Evolutionary conservation across 2,113 vertebrate genomes (phyloP).

Genomic region (Anguilla japonica): DNA sequence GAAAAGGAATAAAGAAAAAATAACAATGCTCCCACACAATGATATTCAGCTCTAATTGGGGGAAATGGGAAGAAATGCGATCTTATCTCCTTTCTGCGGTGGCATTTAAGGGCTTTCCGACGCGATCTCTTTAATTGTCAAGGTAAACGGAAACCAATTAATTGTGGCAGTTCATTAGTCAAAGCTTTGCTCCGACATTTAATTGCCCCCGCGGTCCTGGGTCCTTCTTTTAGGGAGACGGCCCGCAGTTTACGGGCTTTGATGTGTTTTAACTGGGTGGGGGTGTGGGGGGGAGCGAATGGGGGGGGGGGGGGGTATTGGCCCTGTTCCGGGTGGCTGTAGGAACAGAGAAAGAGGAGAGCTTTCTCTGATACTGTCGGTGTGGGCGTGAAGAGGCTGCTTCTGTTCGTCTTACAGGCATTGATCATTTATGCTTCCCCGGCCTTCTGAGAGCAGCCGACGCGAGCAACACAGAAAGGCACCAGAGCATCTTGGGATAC

Average conservation of each 20-base stretch:
- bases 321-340: background rate
- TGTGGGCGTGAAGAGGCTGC: background rate
- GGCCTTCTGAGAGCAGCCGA: background rate
- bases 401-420: background rate
- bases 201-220: background rate
- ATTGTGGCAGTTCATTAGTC: constrained; percentile 16
- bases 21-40: background rate
- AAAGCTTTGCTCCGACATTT: background rate
- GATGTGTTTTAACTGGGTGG: background rate
- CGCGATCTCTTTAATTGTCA: constrained; percentile 1
- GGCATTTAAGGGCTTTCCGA: background rate
- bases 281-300: background rate
- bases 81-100: background rate
- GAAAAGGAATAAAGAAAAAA: background rate
- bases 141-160: constrained; percentile 10
- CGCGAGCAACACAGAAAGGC: background rate
- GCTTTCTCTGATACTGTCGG: background rate
- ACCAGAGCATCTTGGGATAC: background rate
- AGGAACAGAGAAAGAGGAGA: background rate
- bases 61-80: background rate
- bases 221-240: background rate
- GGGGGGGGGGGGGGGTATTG: no score
- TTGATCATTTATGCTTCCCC: background rate
- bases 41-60: background rate
- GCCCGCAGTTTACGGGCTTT: background rate